Evolutionary conservation across 2,888 invertebrate species (phyloP).

Genomic region (Gastrophysa polygoni): DNA sequence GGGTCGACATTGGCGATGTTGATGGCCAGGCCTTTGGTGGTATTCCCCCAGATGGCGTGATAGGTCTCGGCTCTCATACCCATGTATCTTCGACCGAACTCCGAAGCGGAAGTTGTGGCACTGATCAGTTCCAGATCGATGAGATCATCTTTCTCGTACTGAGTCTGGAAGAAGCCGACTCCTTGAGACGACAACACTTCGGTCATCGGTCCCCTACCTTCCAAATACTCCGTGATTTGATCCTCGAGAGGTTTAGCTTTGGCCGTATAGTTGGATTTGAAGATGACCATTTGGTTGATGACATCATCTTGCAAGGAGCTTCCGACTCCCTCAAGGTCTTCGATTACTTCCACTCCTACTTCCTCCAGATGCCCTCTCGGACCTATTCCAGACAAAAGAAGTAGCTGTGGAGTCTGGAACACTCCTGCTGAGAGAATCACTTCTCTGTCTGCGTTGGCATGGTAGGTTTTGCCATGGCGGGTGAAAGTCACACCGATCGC

Average conservation of each 20-base stretch:
- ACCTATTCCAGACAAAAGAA: constrained; percentile 82
- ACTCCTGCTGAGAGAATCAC: constrained; percentile 78
- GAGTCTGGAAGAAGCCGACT: constrained; percentile 19
- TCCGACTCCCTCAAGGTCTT: constrained; percentile 72
- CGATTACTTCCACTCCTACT: constrained; percentile 65
- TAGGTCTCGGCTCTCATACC: constrained; percentile 41
- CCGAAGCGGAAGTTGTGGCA: not conserved
- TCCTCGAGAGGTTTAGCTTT: constrained; percentile 41
- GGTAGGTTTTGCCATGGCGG: constrained; percentile 62
- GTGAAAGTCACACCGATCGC: constrained; percentile 60
- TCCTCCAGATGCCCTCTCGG: constrained; percentile 66
- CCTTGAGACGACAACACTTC: constrained; percentile 10
- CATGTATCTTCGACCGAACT: constrained; percentile 23
- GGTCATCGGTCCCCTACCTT: constrained; percentile 29
- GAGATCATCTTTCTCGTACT: not conserved
- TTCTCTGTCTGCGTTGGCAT: constrained; percentile 69
- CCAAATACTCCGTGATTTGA: constrained; percentile 61
- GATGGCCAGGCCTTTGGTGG: constrained; percentile 33
- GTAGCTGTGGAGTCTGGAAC: constrained; percentile 79
- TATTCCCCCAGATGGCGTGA: constrained; percentile 53
- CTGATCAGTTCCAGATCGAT: not conserved
- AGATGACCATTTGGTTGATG: constrained; percentile 71
- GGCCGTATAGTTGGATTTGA: constrained; percentile 67
- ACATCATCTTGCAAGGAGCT: constrained; percentile 79
- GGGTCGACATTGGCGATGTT: constrained; percentile 6